Evolutionary conservation across 2,888 invertebrate species (phyloP), one percentile per base, ranked within the genome.

Genomic region (Andrena minutula): DNA sequence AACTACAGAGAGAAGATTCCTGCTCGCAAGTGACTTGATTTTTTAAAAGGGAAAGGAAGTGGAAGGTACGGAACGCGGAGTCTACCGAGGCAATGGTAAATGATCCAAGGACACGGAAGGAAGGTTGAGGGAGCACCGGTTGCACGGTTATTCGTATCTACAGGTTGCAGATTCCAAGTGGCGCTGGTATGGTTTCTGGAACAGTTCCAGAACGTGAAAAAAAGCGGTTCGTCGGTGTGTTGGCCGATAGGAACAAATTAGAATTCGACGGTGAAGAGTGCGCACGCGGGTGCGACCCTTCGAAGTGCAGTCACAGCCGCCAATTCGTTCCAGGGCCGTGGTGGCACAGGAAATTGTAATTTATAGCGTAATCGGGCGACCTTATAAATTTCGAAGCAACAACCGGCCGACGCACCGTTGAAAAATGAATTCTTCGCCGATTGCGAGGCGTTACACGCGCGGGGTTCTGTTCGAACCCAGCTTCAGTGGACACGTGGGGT

Each of bases 101-200:
- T 69, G 63, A 75, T 51, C 53, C 69, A 61, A 41, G 53, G 58
- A 51, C 61, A 20, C 70, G 53, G 53, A 76, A 69, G 56, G 70
- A 70, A 70, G 51, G 28, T 20, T 20, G 66, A 41, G 51, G 4
- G 23, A 58, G 78, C 82, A 85, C 85, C 74, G 85, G 85, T 85
- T 85, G 85, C 85, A 66, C 83, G 80, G 65, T 75, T 78, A 82
- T 81, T 83, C 79, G 82, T 83, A 86, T 89, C 89, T 85, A 89
- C 89, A 89, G 89, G 89, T 89, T 89, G 90, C 89, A 84, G 85
- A 87, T 90, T 84, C 74, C 77, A 41, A 32, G 41, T 60, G 35
- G 63, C 49, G 53, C 60, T 61, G 70, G 58, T 72, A 72, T 79
- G 77, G 77, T 79, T 81, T 58, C 86, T 87, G 87, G 87, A 87